Evolutionary conservation across 2,113 vertebrate genomes (phyloP), one percentile per base, ranked within the genome.

Genomic region (Plecturocebus donacophilus): DNA sequence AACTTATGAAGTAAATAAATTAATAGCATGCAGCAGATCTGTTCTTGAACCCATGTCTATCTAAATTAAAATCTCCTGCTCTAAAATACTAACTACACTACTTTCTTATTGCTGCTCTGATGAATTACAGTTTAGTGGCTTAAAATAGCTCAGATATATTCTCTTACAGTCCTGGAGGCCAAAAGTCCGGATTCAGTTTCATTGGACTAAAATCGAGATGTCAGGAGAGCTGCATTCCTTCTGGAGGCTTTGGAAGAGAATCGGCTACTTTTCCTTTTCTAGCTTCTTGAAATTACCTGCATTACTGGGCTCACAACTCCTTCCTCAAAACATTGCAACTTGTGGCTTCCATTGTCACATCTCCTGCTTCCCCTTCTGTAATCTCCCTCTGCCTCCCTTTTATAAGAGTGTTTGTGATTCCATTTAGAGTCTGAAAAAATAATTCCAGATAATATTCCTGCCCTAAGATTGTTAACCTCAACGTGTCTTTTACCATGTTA

Each of bases 231-330:
- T 11, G 3, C 1, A 0, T 56, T 64, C 19, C 54, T 75, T 52
- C 23, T 20, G 35, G 45, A 20, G 16, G 4, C 9, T 80, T 85
- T 20, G 35, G 6, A 49, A 38, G 27, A 42, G 2, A 64, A 42
- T 35, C 0, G 0, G 32, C 1, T 38, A 30, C 54, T 75, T 40
- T 38, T n/a, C 14, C 21, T 91, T 66, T 61, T n/a, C 38, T 6
- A 45, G 13, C 71, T 54, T 70, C 42, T 11, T 45, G 9, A 25
- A 38, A 25, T 13, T 30, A 6, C 61, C 4, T 9, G 30, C 23
- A 5, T 2, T 1, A 35, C 5, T 54, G 0, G 20, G 42, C 32
- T 27, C 20, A 2, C 4, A 49, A 47, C 32, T 40, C 27, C 68
- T 42, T n/a, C 9, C 35, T 49, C 3, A 0, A 11, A 8, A 11